Conservation (phyloP, 1,140 invertebrate species). For the Nebria ingens region DNA sequence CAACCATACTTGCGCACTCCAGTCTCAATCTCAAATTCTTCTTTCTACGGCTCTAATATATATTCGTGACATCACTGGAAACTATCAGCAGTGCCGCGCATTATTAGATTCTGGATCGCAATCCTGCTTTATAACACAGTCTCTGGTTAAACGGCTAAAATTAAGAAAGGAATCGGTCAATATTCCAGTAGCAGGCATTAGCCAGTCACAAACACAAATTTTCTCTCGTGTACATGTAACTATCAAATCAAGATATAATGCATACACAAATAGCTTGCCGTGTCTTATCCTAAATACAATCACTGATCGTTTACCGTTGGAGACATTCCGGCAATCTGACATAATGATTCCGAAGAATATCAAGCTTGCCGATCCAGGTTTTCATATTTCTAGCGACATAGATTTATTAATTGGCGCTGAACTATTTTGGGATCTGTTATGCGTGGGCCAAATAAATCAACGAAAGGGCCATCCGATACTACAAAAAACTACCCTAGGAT, state of each 20-base stretch:
- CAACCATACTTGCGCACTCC: background rate
- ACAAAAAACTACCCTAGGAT: slow-evolving; percentile 15
- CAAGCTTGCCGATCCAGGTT: slow-evolving; percentile 15
- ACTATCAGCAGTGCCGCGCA: slow-evolving; percentile 15
- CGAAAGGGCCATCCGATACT: slow-evolving; percentile 17
- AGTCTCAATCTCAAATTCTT: slow-evolving; percentile 13
- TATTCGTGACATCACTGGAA: slow-evolving; percentile 15
- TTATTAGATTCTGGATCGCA: slow-evolving; percentile 23
- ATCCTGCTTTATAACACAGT: slow-evolving; percentile 22
- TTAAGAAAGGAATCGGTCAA: slow-evolving; percentile 13
- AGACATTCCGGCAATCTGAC: no score
- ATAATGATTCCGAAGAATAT: slow-evolving; percentile 17
- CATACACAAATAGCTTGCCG: background rate
- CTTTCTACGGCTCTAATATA: slow-evolving; percentile 22
- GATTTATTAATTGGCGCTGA: slow-evolving; percentile 16
- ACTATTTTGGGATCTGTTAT: slow-evolving; percentile 8
- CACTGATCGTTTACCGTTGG: slow-evolving; percentile 12
- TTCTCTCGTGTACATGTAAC: background rate
- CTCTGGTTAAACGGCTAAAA: slow-evolving; percentile 14
- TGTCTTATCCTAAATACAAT: slow-evolving; percentile 14
- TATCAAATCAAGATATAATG: slow-evolving; percentile 11
- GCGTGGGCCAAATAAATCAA: slow-evolving; percentile 7
- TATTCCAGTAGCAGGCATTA: slow-evolving; percentile 17
- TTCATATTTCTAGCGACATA: slow-evolving; percentile 10
- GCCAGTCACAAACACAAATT: background rate